Evolutionary conservation across 1,140 invertebrate genomes (phyloP).

Genomic region (Calosoma granatense): DNA sequence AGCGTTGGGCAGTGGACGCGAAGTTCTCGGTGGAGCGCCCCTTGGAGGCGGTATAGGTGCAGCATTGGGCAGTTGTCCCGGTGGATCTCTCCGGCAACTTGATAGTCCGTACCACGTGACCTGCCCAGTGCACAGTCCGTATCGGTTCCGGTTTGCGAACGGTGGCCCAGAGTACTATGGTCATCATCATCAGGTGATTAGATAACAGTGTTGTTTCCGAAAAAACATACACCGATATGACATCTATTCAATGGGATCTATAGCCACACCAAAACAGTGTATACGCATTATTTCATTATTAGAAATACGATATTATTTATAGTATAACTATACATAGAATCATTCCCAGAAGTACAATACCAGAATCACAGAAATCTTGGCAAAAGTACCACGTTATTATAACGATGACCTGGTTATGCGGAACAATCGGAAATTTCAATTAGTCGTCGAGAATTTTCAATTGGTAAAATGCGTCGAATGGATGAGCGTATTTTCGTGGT

Average conservation of each 20-base stretch:
- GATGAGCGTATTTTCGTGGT: too few species aligned
- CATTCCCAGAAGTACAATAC: too few species aligned
- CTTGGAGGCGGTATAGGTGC: background rate
- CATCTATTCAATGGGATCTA: background rate
- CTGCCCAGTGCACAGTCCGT: constrained; percentile 55
- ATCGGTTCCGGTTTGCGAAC: constrained; percentile 47
- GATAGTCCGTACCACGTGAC: constrained; percentile 25
- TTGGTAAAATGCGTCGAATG: too few species aligned
- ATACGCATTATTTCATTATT: too few species aligned
- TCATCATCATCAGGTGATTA: constrained; percentile 38
- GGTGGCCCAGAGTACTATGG: constrained; percentile 39
- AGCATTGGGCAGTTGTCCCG: background rate
- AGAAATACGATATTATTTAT: too few species aligned
- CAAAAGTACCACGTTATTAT: too few species aligned
- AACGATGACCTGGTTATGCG: too few species aligned
- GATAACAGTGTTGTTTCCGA: background rate
- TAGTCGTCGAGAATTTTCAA: too few species aligned
- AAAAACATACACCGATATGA: background rate
- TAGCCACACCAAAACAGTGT: too few species aligned
- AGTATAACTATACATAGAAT: too few species aligned
- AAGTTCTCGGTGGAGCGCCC: background rate
- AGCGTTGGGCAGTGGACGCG: background rate
- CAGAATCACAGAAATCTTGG: too few species aligned
- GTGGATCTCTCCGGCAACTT: constrained; percentile 12
- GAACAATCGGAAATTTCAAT: too few species aligned